Conservation (phyloP, 2,113 vertebrate species). For the Dissostichus mawsoni region DNA sequence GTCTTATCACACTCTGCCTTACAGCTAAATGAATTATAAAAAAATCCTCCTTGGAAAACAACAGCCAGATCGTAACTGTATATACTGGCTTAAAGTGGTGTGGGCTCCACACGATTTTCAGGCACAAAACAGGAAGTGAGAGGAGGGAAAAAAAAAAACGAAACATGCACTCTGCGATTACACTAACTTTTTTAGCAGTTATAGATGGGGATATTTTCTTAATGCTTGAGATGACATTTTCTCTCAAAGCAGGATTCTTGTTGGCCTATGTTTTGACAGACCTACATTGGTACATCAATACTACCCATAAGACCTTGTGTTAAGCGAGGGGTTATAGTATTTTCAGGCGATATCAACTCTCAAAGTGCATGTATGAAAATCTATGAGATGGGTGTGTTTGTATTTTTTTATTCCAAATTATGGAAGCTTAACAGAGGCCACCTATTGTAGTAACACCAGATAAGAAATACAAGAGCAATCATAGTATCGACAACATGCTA, state of each 20-base stretch:
- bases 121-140: conserved; percentile 73
- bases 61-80: conserved; percentile 80
- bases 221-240: conserved; percentile 17
- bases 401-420: not conserved
- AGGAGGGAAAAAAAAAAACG: conserved; percentile 30
- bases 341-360: not conserved
- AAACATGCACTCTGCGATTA: conserved; percentile 24
- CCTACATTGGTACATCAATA: conserved; percentile 27
- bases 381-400: not conserved
- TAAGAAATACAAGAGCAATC: not conserved
- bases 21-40: conserved; percentile 81
- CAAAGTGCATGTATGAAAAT: no score
- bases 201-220: conserved; percentile 10
- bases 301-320: conserved; percentile 24
- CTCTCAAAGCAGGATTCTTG: not conserved
- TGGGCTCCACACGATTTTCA: conserved; percentile 66
- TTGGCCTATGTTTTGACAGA: not conserved
- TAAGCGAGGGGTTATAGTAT: conserved; percentile 19
- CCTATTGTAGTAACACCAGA: not conserved
- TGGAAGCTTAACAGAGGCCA: not conserved
- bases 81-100: conserved; percentile 76
- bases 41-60: conserved; percentile 75
- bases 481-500: not conserved
- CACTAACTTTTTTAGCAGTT: conserved; percentile 37
- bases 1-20: conserved; percentile 86